Evolutionary conservation across 2,888 invertebrate species (phyloP).

Genomic region (Polyploca ridens): DNA sequence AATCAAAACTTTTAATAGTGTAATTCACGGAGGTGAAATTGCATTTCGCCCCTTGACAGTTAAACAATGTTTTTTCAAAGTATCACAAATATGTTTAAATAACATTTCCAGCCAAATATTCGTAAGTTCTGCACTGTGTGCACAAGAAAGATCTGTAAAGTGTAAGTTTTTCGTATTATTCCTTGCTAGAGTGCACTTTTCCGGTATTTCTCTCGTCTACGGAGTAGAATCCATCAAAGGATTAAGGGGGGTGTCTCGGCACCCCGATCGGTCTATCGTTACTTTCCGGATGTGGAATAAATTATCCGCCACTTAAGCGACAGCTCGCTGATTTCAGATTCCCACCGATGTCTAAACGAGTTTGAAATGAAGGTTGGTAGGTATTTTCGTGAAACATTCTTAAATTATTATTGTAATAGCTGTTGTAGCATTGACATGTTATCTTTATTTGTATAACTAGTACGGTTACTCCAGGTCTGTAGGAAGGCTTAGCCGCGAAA

Average conservation of each 20-base stretch:
- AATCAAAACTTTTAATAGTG: too few relatives aligned
- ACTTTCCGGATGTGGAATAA: slow-evolving; percentile 76
- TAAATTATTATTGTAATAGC: neutral
- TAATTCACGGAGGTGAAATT: too few relatives aligned
- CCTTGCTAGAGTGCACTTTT: slow-evolving; percentile 67
- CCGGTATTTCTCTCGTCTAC: slow-evolving; percentile 62
- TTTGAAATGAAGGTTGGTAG: slow-evolving; percentile 9
- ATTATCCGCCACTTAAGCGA: slow-evolving; percentile 75
- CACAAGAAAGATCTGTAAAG: slow-evolving; percentile 41
- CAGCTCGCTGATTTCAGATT: slow-evolving; percentile 58
- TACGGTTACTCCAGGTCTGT: neutral
- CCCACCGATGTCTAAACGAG: slow-evolving; percentile 18
- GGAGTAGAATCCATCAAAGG: slow-evolving; percentile 79
- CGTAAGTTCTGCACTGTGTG: slow-evolving; percentile 35
- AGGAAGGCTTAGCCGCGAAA: neutral
- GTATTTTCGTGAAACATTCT: neutral
- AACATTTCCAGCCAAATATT: neutral
- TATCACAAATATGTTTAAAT: too few relatives aligned
- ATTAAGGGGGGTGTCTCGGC: slow-evolving; percentile 71
- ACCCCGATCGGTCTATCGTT: slow-evolving; percentile 69
- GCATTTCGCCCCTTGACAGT: too few relatives aligned
- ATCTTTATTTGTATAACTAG: neutral
- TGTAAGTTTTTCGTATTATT: slow-evolving; percentile 59
- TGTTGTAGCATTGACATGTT: neutral
- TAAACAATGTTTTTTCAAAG: too few relatives aligned